A percentile compares a stretch with the other conserved stretches of the same genome.
Evolutionary conservation across 2,888 invertebrate species (phyloP).

Genomic region (Aleiodes leptofemur): DNA sequence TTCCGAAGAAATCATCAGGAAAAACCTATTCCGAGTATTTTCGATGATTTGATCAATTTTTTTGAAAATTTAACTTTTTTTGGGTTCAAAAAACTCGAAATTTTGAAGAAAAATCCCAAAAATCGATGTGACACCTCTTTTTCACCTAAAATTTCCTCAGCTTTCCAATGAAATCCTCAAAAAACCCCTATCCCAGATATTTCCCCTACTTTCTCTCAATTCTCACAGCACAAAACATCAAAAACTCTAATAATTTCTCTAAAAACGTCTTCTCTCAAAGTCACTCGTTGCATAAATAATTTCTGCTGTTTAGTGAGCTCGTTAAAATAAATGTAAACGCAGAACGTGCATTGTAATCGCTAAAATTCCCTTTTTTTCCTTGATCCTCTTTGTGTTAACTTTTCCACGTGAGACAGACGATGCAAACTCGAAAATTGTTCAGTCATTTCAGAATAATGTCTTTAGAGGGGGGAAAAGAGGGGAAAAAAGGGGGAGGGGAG

Average conservation of each 20-base stretch:
- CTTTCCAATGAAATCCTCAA: too few relatives aligned
- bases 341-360: conserved; percentile 4
- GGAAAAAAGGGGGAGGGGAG: not conserved
- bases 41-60: too few relatives aligned
- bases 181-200: too few relatives aligned
- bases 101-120: too few relatives aligned
- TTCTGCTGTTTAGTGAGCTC: not conserved
- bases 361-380: not conserved
- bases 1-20: too few relatives aligned
- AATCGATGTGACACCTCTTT: too few relatives aligned
- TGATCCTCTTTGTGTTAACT: not conserved
- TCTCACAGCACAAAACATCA: too few relatives aligned
- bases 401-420: not conserved
- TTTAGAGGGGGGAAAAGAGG: not conserved
- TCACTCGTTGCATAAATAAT: conserved; percentile 6
- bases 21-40: too few relatives aligned
- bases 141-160: too few relatives aligned
- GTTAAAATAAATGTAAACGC: conserved; percentile 9
- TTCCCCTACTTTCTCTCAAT: too few relatives aligned
- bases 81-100: too few relatives aligned
- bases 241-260: not conserved
- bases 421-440: conserved; percentile 9
- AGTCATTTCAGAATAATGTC: conserved; percentile 14
- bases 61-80: too few relatives aligned
- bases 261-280: not conserved